Percentiles rank a stretch among this genome's conserved stretches.
Conservation (phyloP, 2,797 vertebrate genomes). For the Gorsachius magnificus region DNA sequence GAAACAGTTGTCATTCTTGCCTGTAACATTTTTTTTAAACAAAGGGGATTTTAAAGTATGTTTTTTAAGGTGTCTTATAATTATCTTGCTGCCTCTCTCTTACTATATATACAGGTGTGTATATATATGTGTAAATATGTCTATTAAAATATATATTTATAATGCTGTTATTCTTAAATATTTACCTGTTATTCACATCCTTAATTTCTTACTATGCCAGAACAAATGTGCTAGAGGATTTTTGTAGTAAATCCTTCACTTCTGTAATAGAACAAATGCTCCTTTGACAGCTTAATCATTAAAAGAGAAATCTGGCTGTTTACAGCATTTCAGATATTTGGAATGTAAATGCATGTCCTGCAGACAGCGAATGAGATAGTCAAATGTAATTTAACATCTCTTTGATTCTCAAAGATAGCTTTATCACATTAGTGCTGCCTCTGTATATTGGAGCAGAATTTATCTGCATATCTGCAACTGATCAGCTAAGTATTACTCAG, state of each 20-base stretch:
- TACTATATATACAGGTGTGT: neutral
- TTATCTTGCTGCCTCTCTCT: neutral
- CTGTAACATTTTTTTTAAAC: neutral
- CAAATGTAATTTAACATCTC: constrained; percentile 14
- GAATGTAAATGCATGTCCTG: neutral
- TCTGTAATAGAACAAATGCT: neutral
- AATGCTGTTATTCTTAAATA: neutral
- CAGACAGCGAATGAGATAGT: constrained; percentile 20
- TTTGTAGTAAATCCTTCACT: neutral
- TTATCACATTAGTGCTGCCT: neutral
- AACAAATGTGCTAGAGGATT: neutral
- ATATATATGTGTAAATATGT: neutral
- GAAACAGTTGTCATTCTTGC: neutral
- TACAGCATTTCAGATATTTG: neutral
- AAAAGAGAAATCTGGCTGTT: neutral
- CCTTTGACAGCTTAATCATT: constrained; percentile 13
- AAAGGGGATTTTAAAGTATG: neutral
- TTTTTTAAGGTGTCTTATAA: neutral
- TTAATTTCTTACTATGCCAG: neutral
- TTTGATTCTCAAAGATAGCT: neutral
- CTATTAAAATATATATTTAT: neutral
- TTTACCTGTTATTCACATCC: neutral
- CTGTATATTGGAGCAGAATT: neutral
- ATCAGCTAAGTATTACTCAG: neutral
- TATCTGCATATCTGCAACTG: neutral